Base-by-base conservation (phyloP, 2,888 invertebrate species). In the Gastrophysa polygoni region DNA sequence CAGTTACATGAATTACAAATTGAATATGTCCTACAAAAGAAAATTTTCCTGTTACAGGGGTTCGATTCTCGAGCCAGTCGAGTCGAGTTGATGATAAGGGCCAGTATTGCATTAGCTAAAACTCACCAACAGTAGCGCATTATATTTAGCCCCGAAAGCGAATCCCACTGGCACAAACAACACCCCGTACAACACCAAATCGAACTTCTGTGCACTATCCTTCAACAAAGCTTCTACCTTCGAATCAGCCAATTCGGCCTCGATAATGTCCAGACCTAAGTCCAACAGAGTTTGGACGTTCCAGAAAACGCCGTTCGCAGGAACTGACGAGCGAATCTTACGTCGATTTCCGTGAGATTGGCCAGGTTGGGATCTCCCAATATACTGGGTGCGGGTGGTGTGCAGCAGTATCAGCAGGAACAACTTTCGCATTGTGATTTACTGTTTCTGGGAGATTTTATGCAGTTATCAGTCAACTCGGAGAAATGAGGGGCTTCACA, bases 301-400 rank as follows among this genome's bases (percentile, higher is more conserved):
- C 11, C 32, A 29, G n/a, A 51, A 29, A 18, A 51, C 7, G 2
- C 18, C 29, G 18, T 51, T 51, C 32, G 18, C 6, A 51, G 18
- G 32, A 51, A 28, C 10, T 51, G 18, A 20, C 32, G 32, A 1
- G 51, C 32, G 7, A 51, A 51, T n/a, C 54, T 47, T 7, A 63
- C 29, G 44, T 59, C 59, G 20, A 74, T 70, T 69, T 74, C 73
- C 1, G 71, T 74, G 6, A 74, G 58, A 57, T 74, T 74, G 1
- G 51, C 59, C 43, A 74, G 52, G 8, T 7, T 52, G 7, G 64
- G 44, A 48, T 73, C 71, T 1, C 67, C 66, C 10, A 75, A 55
- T 16, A 70, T 68, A 61, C 72, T 64, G 1, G 74, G 66, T 2
- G 73, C 70, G 21, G 73, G 24, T 46, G 17, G n/a, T 6, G 18